Evolutionary conservation across 1,140 invertebrate species (phyloP).

Genomic region (Wiebesia pumilae): DNA sequence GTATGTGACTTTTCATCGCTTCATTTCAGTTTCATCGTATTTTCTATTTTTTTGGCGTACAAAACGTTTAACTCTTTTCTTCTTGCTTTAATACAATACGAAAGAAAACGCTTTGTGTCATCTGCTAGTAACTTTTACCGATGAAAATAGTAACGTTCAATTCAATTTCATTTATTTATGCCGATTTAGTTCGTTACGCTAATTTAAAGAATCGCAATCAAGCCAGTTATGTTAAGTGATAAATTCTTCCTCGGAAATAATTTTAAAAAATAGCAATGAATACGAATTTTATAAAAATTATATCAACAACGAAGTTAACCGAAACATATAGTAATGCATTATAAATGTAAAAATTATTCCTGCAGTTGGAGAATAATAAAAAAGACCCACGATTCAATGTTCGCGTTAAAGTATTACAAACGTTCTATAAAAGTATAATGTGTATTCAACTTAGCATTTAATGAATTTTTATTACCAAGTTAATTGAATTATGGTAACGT

Average conservation of each 20-base stretch:
- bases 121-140: no score
- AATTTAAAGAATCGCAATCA: neutral
- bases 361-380: neutral
- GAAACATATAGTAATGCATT: no score
- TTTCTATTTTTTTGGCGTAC: neutral
- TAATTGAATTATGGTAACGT: no score
- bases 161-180: neutral
- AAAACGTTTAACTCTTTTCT: no score
- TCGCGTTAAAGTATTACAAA: neutral
- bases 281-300: no score
- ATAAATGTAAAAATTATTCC: no score
- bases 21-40: neutral
- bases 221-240: neutral
- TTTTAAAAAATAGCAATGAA: neutral
- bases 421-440: neutral
- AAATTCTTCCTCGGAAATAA: neutral
- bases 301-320: no score
- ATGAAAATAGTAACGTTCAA: no score
- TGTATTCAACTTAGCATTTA: neutral
- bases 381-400: neutral
- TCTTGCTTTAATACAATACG: no score
- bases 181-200: neutral
- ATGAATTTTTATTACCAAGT: neutral
- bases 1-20: no score
- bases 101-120: no score